phyloP scores from a whole-genome alignment of 1,140 invertebrate species.

The Lepidurus couesii region DNA sequence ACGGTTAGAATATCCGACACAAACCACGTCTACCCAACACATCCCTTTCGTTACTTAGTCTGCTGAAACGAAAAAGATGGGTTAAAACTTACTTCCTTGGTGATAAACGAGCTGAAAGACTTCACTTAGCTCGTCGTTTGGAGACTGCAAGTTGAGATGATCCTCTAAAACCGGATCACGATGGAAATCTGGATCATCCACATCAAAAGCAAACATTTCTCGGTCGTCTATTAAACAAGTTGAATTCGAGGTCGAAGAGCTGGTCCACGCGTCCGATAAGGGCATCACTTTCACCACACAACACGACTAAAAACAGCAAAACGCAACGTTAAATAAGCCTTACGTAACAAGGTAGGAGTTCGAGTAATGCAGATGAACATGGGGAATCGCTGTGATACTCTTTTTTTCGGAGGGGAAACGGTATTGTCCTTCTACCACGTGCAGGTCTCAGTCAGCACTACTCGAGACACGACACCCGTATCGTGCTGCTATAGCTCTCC shows the following conservation, averaged over 20 bases:
- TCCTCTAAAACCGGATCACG: not conserved
- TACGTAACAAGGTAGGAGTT: not conserved
- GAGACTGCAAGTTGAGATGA: not conserved
- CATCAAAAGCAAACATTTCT: constrained; percentile 6
- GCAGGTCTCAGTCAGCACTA: not conserved
- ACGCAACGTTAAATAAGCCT: not conserved
- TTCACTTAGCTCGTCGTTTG: not conserved
- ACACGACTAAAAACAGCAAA: not conserved
- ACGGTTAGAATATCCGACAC: not conserved
- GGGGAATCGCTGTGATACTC: not conserved
- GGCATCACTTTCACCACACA: not conserved
- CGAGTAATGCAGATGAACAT: not conserved
- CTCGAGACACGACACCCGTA: constrained; percentile 17
- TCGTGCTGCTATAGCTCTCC: not conserved
- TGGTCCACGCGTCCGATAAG: not conserved
- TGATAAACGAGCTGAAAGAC: not conserved
- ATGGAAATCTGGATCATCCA: constrained; percentile 14
- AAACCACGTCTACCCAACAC: not conserved
- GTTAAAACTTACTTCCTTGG: not conserved
- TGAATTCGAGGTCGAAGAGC: not conserved
- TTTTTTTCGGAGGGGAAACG: not conserved
- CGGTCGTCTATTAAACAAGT: not conserved
- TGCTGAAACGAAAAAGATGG: not conserved
- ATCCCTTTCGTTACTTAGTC: not conserved
- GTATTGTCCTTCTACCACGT: not conserved